Evolutionary conservation across 2,113 vertebrate genomes (phyloP).

Genomic region (Misgurnus anguillicaudatus): DNA sequence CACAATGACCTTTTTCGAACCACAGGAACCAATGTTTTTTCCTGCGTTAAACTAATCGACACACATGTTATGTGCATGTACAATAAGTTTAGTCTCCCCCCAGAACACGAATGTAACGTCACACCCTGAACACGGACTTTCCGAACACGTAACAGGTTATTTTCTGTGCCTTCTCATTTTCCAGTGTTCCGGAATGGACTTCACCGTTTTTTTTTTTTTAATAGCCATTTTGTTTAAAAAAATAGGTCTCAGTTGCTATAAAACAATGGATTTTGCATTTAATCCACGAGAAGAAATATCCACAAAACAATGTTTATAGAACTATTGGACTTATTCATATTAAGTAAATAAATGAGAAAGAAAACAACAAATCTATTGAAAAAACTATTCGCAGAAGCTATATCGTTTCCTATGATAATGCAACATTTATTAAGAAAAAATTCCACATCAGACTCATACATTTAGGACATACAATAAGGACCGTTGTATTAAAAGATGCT

Average conservation of each 20-base stretch:
- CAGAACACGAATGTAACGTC: constrained; percentile 35
- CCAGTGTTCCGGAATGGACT: constrained; percentile 46
- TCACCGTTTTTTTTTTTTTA: constrained; percentile 31
- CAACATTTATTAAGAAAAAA: neutral
- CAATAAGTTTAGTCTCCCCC: constrained; percentile 1
- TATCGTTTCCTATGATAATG: neutral
- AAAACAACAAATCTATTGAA: neutral
- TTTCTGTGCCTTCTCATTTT: constrained; percentile 40
- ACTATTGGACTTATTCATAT: neutral
- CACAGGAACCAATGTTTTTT: constrained; percentile 50
- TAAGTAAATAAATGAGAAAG: neutral
- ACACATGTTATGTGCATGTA: constrained; percentile 33
- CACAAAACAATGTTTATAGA: neutral
- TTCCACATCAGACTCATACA: neutral
- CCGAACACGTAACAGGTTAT: constrained; percentile 53
- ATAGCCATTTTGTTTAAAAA: neutral
- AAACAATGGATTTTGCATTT: neutral
- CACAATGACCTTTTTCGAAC: constrained; percentile 41
- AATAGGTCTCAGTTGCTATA: neutral
- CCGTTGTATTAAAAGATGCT: no score
- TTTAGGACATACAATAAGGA: neutral
- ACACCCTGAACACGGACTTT: constrained; percentile 51
- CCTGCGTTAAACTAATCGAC: constrained; percentile 40
- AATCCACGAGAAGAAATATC: neutral
- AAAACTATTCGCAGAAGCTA: neutral